A percentile compares a stretch with the other conserved stretches of the same genome.
Evolutionary conservation across 2,113 vertebrate genomes (phyloP).

Genomic region (Lepidothrix coronata): DNA sequence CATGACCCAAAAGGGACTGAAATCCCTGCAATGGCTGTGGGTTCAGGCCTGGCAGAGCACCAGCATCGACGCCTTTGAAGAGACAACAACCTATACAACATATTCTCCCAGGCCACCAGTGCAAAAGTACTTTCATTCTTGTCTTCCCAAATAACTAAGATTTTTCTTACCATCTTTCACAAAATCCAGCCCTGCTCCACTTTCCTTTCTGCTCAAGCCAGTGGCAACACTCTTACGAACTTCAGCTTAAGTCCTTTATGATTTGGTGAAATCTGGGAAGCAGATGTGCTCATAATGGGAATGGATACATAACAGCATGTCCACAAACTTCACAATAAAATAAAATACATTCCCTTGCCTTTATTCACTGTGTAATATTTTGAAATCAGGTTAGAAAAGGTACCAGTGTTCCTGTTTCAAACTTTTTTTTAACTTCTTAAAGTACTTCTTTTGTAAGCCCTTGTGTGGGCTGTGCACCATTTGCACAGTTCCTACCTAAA

Average conservation of each 20-base stretch:
- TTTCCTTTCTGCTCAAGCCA: neutral
- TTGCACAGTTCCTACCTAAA: neutral
- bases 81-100: neutral
- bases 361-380: neutral
- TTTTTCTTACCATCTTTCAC: neutral
- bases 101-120: neutral
- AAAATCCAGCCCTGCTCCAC: neutral
- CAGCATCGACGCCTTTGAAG: neutral
- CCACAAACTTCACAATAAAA: neutral
- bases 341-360: neutral
- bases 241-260: neutral
- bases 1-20: neutral
- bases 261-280: neutral
- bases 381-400: neutral
- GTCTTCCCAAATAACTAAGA: neutral
- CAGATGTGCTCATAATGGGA: neutral
- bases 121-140: neutral
- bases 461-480: neutral
- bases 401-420: neutral
- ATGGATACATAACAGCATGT: neutral
- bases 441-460: neutral
- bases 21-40: neutral
- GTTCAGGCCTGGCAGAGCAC: neutral
- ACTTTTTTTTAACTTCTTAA: neutral
- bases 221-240: neutral